A percentile compares a stretch with the other conserved stretches of the same genome.
phyloP scores from a whole-genome alignment of 2,113 vertebrate genomes.

The Podarcis raffonei region DNA sequence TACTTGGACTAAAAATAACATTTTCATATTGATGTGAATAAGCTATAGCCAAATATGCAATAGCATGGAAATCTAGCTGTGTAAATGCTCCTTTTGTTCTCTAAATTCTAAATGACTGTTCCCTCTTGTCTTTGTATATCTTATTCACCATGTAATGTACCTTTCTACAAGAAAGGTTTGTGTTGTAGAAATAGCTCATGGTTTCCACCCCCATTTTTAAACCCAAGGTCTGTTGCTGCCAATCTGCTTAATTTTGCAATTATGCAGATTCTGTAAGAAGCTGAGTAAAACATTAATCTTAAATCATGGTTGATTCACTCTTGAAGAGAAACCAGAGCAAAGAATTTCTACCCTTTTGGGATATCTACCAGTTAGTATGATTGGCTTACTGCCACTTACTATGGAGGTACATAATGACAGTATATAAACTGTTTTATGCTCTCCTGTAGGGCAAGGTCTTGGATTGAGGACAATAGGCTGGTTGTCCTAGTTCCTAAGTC shows the following conservation, averaged over 20 bases:
- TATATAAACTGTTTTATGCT: not conserved
- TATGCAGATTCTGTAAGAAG: not conserved
- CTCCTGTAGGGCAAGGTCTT: not conserved
- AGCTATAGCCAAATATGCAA: not conserved
- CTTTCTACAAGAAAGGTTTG: not conserved
- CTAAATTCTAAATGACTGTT: not conserved
- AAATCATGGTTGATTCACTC: not conserved
- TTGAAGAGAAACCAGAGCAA: not conserved
- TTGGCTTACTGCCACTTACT: not conserved
- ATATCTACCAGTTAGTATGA: not conserved
- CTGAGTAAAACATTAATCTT: not conserved
- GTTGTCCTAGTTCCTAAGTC: not conserved
- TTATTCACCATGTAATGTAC: no score
- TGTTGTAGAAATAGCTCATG: not conserved
- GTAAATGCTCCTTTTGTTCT: not conserved
- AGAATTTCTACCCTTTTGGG: not conserved
- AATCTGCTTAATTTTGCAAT: not conserved
- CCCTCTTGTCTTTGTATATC: not conserved
- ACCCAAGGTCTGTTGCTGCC: not conserved
- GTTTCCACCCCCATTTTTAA: not conserved
- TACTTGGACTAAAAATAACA: not conserved
- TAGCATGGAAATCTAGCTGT: not conserved
- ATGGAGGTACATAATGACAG: not conserved
- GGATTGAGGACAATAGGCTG: not conserved
- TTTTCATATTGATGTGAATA: constrained; percentile 1